Evolutionary conservation across 2,888 invertebrate genomes (phyloP).

Genomic region (Drepanosiphum platanoidis): DNA sequence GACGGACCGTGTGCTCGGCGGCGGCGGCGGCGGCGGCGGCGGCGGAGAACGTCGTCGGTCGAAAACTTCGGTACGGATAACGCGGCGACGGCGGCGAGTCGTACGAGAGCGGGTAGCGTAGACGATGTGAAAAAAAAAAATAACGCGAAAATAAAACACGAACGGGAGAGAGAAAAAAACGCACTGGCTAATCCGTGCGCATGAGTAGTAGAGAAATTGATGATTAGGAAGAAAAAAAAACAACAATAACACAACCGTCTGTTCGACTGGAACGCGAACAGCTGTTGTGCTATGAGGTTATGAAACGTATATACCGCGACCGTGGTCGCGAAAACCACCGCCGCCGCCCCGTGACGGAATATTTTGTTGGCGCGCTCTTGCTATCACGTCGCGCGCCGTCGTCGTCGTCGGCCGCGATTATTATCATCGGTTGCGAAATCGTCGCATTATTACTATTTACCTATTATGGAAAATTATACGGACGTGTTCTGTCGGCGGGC

Average conservation of each 20-base stretch:
- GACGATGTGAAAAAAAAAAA: background rate
- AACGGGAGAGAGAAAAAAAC: too few relatives aligned
- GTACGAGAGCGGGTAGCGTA: background rate
- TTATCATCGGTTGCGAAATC: too few relatives aligned
- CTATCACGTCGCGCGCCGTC: too few relatives aligned
- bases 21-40: background rate
- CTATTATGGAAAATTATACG: too few relatives aligned
- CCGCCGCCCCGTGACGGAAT: background rate
- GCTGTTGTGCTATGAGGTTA: conserved; percentile 51
- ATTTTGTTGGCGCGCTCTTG: conserved; percentile 57
- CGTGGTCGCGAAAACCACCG: conserved; percentile 1
- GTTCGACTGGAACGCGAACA: conserved; percentile 35
- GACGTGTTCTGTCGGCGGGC: too few relatives aligned
- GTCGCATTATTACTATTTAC: too few relatives aligned
- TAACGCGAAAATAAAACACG: background rate
- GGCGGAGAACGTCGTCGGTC: background rate
- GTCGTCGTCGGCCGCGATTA: background rate
- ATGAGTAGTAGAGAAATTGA: conserved; percentile 47
- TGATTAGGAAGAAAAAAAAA: conserved; percentile 48
- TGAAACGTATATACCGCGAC: conserved; percentile 43
- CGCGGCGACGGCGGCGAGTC: background rate
- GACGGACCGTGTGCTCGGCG: background rate
- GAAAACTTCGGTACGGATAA: background rate
- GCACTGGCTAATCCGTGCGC: conserved; percentile 1
- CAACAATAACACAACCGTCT: conserved; percentile 54